Evolutionary conservation across 2,888 invertebrate genomes (phyloP).

Genomic region (Diogma glabrata): DNA sequence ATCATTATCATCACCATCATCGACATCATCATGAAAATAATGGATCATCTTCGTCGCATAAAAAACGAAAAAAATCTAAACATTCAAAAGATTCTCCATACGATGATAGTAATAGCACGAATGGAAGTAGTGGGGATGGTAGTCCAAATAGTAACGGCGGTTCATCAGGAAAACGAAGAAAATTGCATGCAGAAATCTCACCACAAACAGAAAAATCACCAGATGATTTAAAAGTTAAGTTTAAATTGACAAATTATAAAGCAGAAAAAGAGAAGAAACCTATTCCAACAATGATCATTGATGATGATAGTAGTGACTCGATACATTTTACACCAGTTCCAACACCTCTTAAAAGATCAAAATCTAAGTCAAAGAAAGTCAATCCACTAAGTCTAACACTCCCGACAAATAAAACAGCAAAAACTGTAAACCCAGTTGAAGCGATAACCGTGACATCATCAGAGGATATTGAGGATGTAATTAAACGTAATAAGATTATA

Average conservation of each 20-base stretch:
- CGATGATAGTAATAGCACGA: conserved; percentile 20
- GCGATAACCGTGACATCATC: background rate
- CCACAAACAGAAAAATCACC: conserved; percentile 19
- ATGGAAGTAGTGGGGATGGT: background rate
- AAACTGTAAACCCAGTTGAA: too few relatives aligned
- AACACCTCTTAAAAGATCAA: background rate
- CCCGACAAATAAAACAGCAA: conserved; percentile 1
- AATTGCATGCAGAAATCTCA: conserved; percentile 44
- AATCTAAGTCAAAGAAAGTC: background rate
- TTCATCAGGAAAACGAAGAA: conserved; percentile 40
- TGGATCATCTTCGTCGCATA: conserved; percentile 31
- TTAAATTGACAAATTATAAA: conserved; percentile 11
- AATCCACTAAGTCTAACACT: background rate
- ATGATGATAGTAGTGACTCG: conserved; percentile 1
- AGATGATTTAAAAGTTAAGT: conserved; percentile 13
- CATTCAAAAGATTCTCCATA: conserved; percentile 40
- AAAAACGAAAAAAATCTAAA: conserved; percentile 44
- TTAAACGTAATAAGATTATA: conserved; percentile 5
- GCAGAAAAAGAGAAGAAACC: background rate
- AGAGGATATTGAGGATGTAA: conserved; percentile 1
- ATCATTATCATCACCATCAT: conserved; percentile 25
- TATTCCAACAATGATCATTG: conserved; percentile 4
- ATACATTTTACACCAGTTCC: background rate
- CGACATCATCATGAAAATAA: conserved; percentile 12
- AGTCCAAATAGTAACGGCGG: conserved; percentile 25